Conservation (phyloP, 2,888 invertebrate genomes). For the Dilophus febrilis region DNA sequence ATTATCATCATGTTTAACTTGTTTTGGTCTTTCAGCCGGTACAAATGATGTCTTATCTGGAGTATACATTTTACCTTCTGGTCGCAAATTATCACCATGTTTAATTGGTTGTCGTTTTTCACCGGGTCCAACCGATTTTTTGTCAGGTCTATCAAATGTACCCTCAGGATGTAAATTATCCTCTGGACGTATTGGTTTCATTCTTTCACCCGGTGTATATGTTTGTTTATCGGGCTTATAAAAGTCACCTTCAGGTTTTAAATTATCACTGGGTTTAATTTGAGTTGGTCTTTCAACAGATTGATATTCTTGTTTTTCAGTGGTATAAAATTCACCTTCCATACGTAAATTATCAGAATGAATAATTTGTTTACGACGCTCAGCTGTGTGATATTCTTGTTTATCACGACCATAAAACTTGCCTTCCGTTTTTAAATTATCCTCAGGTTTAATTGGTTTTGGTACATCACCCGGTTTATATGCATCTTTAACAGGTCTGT, state of each 20-base stretch:
- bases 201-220: conserved; percentile 24
- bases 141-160: conserved; percentile 32
- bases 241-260: conserved; percentile 40
- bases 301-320: conserved; percentile 25
- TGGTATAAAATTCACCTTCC: conserved; percentile 31
- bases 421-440: conserved; percentile 40
- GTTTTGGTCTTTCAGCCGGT: conserved; percentile 30
- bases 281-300: conserved; percentile 32
- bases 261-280: conserved; percentile 32
- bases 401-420: conserved; percentile 29
- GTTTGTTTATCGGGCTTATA: conserved; percentile 17
- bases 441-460: conserved; percentile 26
- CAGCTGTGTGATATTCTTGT: conserved; percentile 32
- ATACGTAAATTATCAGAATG: conserved; percentile 34
- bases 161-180: conserved; percentile 39
- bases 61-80: conserved; percentile 35
- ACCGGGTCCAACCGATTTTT: conserved; percentile 22
- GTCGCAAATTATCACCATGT: conserved; percentile 34
- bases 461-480: conserved; percentile 31
- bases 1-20: conserved; percentile 21
- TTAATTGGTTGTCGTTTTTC: conserved; percentile 28
- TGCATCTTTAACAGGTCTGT: conserved; percentile 20
- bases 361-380: conserved; percentile 29
- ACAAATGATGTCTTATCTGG: conserved; percentile 24
- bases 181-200: conserved; percentile 17